Conservation (phyloP, 2,888 invertebrate genomes). For the Agonum fuliginosum region DNA sequence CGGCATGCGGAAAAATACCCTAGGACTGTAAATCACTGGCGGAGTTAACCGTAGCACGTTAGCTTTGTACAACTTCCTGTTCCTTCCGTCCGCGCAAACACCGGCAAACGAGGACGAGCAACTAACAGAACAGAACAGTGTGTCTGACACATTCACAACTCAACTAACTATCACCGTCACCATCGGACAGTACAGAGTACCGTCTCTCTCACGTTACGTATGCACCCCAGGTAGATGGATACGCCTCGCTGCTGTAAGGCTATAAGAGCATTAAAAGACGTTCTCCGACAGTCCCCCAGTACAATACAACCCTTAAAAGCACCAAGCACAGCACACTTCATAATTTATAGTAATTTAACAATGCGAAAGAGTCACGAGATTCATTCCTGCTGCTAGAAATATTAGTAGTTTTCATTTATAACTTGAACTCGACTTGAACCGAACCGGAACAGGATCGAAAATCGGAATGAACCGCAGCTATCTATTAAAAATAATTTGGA, state of each 20-base stretch:
- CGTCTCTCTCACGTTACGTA: background rate
- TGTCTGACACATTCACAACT: background rate
- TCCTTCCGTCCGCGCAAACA: conserved; percentile 50
- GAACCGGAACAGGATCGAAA: no score
- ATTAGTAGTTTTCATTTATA: no score
- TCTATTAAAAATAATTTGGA: no score
- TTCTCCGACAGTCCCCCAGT: conserved; percentile 41
- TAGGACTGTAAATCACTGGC: conserved; percentile 9
- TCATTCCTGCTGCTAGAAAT: no score
- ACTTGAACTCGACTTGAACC: no score
- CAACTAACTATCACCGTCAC: no score
- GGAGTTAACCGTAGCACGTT: conserved; percentile 67
- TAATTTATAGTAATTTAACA: conserved; percentile 70
- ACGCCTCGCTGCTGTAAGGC: conserved; percentile 62
- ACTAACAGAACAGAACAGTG: background rate
- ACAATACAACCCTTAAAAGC: conserved; percentile 67
- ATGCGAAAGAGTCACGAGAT: conserved; percentile 65
- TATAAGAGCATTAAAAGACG: conserved; percentile 62
- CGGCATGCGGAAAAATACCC: conserved; percentile 18
- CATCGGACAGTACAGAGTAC: background rate
- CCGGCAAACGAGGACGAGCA: conserved; percentile 21
- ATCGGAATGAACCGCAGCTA: no score
- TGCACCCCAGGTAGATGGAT: conserved; percentile 7
- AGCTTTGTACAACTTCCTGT: conserved; percentile 62
- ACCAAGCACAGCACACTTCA: conserved; percentile 66